Evolutionary conservation across 53 echinoderm and acorn worm genomes (phyloP), one percentile per base, ranked within the genome.

Genomic region (Echinarachnius parma): DNA sequence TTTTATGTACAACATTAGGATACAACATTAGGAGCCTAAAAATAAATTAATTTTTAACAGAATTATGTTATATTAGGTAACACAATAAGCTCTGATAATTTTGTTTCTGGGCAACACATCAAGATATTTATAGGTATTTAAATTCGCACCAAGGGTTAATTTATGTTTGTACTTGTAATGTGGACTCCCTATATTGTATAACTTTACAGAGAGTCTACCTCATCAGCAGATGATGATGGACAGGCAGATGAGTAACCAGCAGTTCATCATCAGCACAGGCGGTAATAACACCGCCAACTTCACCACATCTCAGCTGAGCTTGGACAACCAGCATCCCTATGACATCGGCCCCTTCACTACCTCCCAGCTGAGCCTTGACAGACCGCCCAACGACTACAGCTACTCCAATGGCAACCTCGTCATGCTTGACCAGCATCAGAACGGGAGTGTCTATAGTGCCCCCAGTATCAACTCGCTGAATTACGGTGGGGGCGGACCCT

Each of bases 401-500:
- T 87, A 80, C 60, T 82, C 86, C 25, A 87, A 87, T 42, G 87
- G 87, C 53, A 82, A 82, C 65, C 74, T 87, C 0, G 57, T 75
- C 32, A 53, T 75, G 79, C 18, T 81, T 57, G 68, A 72, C 28
- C 68, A 66, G 15, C 75, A 80, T 44, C 78, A 77, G 26, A 86
- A 85, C 44, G 86, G 90, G 21, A 82, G 86, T 48, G 79, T 86
- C 59, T 86, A 86, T 39, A 78, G 79, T 22, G 86, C 86, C 24
- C 75, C 75, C 31, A 91, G 91, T 64, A 77, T 83, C n/a, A 86
- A 86, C 76, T 94, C 94, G 28, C 72, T 90, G 28, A 90, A 87
- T 54, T 86, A 89, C 24, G 89, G 86, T 26, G n/a, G n/a, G n/a
- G n/a, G n/a, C n/a, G n/a, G n/a, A n/a, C n/a, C n/a, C n/a, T 68